phyloP scores from a whole-genome alignment of 2,113 vertebrate genomes.

The Boulengeromyrus knoepffleri region DNA sequence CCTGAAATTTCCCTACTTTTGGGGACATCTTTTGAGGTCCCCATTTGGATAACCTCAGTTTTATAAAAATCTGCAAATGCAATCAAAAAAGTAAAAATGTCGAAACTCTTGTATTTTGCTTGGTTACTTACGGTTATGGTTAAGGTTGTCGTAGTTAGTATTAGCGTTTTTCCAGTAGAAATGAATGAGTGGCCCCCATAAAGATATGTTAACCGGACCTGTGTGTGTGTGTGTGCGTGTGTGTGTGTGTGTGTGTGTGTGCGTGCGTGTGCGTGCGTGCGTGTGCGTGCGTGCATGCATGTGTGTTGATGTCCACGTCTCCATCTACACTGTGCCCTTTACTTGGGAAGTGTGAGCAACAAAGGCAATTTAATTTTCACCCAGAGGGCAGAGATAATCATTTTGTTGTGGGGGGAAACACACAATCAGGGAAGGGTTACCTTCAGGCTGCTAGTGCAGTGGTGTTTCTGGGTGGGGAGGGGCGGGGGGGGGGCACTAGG shows the following conservation, averaged over 20 bases:
- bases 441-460: neutral
- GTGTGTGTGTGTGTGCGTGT: too few relatives aligned
- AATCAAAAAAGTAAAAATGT: too few relatives aligned
- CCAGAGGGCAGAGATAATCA: slow-evolving; percentile 21
- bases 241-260: neutral
- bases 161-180: too few relatives aligned
- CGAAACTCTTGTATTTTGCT: too few relatives aligned
- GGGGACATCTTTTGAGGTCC: too few relatives aligned
- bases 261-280: neutral
- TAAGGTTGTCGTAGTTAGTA: too few relatives aligned
- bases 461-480: neutral
- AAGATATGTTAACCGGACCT: too few relatives aligned
- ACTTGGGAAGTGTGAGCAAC: neutral
- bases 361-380: slow-evolving; percentile 21
- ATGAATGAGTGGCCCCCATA: too few relatives aligned
- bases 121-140: too few relatives aligned
- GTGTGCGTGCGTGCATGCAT: neutral
- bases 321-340: neutral
- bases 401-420: slow-evolving; percentile 21
- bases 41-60: too few relatives aligned
- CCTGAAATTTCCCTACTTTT: too few relatives aligned
- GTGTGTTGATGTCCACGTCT: neutral
- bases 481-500: neutral
- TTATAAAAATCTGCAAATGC: too few relatives aligned
- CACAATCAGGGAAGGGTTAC: slow-evolving; percentile 22